Conservation (phyloP, 2,888 invertebrate genomes). For the Cosmia trapezina region DNA sequence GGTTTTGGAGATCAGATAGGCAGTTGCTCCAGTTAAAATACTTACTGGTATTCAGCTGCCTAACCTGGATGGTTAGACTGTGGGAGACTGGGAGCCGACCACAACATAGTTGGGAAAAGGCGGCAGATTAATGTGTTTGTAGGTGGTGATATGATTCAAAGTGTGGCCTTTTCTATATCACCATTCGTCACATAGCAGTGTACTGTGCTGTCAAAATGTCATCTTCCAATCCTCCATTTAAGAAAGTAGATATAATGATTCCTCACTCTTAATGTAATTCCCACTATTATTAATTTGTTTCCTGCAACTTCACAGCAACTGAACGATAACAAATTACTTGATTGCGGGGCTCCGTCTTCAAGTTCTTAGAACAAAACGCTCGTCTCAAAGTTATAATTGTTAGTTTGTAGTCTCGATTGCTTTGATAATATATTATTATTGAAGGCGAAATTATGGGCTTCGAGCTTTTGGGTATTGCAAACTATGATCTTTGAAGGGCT, state of each 20-base stretch:
- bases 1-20: too few relatives aligned
- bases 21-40: too few relatives aligned
- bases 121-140: too few relatives aligned
- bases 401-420: slow-evolving; percentile 21
- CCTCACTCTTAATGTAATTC: neutral
- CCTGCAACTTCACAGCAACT: neutral
- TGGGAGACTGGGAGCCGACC: too few relatives aligned
- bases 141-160: neutral
- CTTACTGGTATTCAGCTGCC: too few relatives aligned
- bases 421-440: slow-evolving; percentile 1
- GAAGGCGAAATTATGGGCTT: neutral
- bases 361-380: slow-evolving; percentile 20
- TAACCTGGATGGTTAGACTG: too few relatives aligned
- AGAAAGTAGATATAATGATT: neutral
- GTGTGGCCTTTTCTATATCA: too few relatives aligned
- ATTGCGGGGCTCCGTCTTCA: neutral
- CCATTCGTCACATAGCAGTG: neutral
- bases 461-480: neutral
- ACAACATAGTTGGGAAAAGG: too few relatives aligned
- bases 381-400: slow-evolving; percentile 39
- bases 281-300: neutral
- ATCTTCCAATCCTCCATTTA: neutral
- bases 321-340: slow-evolving; percentile 28
- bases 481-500: neutral
- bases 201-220: neutral